A percentile compares a stretch with the other conserved stretches of the same genome.
Conservation (phyloP, 2,797 vertebrate genomes). For the Tapera naevia region DNA sequence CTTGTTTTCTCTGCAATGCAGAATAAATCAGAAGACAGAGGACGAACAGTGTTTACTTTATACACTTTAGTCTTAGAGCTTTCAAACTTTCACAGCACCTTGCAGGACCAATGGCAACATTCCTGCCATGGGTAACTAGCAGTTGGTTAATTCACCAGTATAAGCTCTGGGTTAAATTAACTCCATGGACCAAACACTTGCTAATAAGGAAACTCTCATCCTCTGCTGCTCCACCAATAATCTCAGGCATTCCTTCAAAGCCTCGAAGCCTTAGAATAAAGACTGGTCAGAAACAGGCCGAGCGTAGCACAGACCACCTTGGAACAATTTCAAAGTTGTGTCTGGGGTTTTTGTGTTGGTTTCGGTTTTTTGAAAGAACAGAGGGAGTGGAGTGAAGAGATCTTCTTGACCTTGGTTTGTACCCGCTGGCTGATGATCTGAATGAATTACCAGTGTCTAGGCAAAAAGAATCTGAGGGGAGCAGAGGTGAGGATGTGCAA, state of each 20-base stretch:
- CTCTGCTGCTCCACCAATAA: background rate
- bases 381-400: background rate
- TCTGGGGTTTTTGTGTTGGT: fast-evolving
- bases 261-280: background rate
- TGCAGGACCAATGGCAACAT: slow-evolving; percentile 20
- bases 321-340: background rate
- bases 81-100: slow-evolving; percentile 50
- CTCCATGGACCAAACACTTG: background rate
- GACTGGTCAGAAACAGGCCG: background rate
- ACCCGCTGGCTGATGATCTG: background rate
- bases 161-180: background rate
- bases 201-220: background rate
- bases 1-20: slow-evolving; percentile 72
- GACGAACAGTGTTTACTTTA: slow-evolving; percentile 49
- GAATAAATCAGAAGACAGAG: slow-evolving; percentile 63
- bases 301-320: background rate
- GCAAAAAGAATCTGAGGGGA: background rate
- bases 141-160: background rate
- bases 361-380: background rate
- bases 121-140: background rate
- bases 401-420: background rate
- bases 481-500: background rate
- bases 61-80: slow-evolving; percentile 46
- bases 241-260: background rate
- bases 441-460: background rate